Percentiles rank a stretch among this genome's conserved stretches.
Evolutionary conservation across 2,113 vertebrate genomes (phyloP).

Genomic region (Apistogramma diplotaenia): DNA sequence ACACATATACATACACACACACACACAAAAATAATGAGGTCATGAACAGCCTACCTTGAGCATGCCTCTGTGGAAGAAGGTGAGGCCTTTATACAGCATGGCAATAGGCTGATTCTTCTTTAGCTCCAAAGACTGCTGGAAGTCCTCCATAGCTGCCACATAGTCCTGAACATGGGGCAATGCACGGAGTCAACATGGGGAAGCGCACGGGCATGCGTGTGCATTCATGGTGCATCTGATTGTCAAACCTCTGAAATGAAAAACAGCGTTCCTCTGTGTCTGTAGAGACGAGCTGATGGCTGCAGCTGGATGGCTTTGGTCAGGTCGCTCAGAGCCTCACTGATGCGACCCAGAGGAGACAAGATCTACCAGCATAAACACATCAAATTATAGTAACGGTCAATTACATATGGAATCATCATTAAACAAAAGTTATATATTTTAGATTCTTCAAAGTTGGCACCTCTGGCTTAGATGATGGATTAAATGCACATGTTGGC

Average conservation of each 20-base stretch:
- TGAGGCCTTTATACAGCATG: constrained; percentile 96
- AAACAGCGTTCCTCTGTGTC: constrained; percentile 91
- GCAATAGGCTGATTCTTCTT: constrained; percentile 96
- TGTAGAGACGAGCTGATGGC: constrained; percentile 91
- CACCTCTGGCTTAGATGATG: too few species aligned
- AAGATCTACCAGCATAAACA: constrained; percentile 77
- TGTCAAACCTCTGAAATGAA: constrained; percentile 94
- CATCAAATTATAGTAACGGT: neutral
- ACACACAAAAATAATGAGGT: neutral
- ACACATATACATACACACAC: too few species aligned
- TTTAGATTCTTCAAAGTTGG: too few species aligned
- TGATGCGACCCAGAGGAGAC: constrained; percentile 92
- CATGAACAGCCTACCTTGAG: constrained; percentile 80
- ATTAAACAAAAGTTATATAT: too few species aligned
- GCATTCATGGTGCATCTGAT: neutral
- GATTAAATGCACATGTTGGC: too few species aligned
- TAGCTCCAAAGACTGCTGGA: constrained; percentile 91
- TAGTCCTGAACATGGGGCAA: constrained; percentile 82
- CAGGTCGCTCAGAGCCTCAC: constrained; percentile 90
- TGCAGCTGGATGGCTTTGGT: constrained; percentile 95
- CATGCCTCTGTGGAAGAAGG: constrained; percentile 97
- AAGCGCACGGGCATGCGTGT: neutral
- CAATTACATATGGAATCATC: too few species aligned
- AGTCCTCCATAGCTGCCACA: constrained; percentile 91
- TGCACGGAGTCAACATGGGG: neutral